Evolutionary conservation across 2,113 vertebrate species (phyloP).

Genomic region (Neodontobutis hainanensis): DNA sequence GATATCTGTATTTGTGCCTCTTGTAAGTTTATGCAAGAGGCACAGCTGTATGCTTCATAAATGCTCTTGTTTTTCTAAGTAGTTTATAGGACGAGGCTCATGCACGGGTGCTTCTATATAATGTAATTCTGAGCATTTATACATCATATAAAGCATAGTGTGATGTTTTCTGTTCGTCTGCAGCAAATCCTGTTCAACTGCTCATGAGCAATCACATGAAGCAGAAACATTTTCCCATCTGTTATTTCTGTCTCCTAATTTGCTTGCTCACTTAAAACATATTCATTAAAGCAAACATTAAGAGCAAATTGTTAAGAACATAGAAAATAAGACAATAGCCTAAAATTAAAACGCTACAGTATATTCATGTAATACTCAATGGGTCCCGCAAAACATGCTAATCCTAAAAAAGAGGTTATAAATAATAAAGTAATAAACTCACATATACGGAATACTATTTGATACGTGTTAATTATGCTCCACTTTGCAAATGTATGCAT

Average conservation of each 20-base stretch:
- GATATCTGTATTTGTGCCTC: not conserved
- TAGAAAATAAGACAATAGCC: not conserved
- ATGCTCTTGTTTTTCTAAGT: not conserved
- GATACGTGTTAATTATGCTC: too few species aligned
- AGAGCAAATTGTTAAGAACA: not conserved
- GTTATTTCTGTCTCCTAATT: constrained; percentile 8
- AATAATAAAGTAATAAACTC: too few species aligned
- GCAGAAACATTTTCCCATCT: not conserved
- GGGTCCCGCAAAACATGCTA: too few species aligned
- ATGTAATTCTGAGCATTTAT: constrained; percentile 1
- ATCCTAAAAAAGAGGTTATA: too few species aligned
- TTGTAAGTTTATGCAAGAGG: constrained; percentile 3
- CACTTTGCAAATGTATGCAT: too few species aligned
- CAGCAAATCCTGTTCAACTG: not conserved
- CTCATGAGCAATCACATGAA: not conserved
- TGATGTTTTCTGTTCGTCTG: not conserved
- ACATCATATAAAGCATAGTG: not conserved
- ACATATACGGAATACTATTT: too few species aligned
- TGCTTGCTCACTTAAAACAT: not conserved
- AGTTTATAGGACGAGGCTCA: not conserved
- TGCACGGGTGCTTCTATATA: not conserved
- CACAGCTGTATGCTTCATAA: constrained; percentile 1
- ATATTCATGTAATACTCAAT: too few species aligned
- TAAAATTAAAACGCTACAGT: not conserved
- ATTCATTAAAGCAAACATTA: not conserved